Percentiles rank a stretch among this genome's conserved stretches.
Conservation (phyloP, 2,113 vertebrate genomes). For the Pipa parva region DNA sequence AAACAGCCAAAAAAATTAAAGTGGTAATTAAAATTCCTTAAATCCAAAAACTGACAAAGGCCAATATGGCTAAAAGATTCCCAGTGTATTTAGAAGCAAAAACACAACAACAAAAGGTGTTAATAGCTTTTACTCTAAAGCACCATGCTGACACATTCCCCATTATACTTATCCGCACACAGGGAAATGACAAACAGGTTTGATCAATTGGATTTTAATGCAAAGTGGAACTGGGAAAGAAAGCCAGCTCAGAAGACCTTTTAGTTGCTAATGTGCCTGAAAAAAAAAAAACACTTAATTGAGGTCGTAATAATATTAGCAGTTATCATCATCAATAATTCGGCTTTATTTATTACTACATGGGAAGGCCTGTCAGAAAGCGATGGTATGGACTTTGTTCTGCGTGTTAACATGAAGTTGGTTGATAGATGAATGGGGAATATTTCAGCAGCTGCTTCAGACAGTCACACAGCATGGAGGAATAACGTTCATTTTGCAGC, state of each 20-base stretch:
- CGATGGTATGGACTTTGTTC: constrained; percentile 55
- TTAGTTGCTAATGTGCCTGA: constrained; percentile 74
- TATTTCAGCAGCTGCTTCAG: constrained; percentile 59
- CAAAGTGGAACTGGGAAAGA: constrained; percentile 62
- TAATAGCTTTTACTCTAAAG: constrained; percentile 87
- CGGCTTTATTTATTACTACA: constrained; percentile 72
- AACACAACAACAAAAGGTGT: constrained; percentile 90
- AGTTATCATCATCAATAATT: constrained; percentile 75
- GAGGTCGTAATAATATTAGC: constrained; percentile 79
- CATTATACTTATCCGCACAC: constrained; percentile 84
- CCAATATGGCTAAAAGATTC: constrained; percentile 59
- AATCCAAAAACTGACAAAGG: constrained; percentile 26
- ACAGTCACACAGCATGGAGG: constrained; percentile 47
- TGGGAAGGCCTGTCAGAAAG: constrained; percentile 62
- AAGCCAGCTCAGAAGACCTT: constrained; percentile 64
- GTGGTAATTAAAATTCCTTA: constrained; percentile 36
- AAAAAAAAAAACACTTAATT: constrained; percentile 75
- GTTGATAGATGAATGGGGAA: constrained; percentile 51
- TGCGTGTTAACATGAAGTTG: constrained; percentile 50
- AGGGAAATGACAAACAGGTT: constrained; percentile 81
- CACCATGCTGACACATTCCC: constrained; percentile 86
- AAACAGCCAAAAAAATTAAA: constrained; percentile 2
- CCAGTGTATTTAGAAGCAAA: constrained; percentile 73
- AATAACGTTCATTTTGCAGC: constrained; percentile 20
- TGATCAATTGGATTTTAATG: constrained; percentile 91